Base-by-base conservation (phyloP, 1,140 invertebrate species). In the Meloidogyne floridensis region DNA sequence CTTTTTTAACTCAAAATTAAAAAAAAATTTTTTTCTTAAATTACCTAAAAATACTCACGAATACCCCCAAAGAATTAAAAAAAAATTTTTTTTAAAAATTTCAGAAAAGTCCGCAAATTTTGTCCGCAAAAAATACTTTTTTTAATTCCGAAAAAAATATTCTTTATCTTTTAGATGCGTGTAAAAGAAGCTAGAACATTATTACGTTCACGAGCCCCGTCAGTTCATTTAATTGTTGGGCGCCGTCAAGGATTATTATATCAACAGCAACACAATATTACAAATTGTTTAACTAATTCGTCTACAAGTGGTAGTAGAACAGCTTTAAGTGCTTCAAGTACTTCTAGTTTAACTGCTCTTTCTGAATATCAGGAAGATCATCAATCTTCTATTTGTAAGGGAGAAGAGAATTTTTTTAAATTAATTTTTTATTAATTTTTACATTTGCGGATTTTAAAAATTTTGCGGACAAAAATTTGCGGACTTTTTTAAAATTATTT, bases 191-290 rank as follows among this genome's bases (percentile, higher is more conserved):
- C 75, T 15, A 56, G 75, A 43, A 43, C 43, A 7, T 42, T 53
- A 2, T 42, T 77, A 32, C 32, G 43, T 7, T 13, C 20, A n/a
- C 75, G 51, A 15, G 47, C 75, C 2, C 51, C 75, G 13, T 56
- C 53, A n/a, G 53, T 77, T 8, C 53, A 56, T 77, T 77, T 77
- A n/a, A 69, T 77, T 18, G 51, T 77, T n/a, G 75, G 75, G 2
- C 75, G 75, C 8, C 72, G 72, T 47, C 11, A 54, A n/a, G 43
- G 59, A 65, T 65, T 65, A 65, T 65, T 65, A 18, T 65, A 65
- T n/a, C 56, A 59, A 59, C 56, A 59, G 0, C 59, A 15, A 15
- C n/a, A 65, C 8, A 65, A 65, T 65, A 65, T 18, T n/a, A 4
- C 59, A 65, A 65, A 65, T 65, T 65, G 59, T 65, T 65, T 65